A percentile compares a stretch with the other conserved stretches of the same genome.
These are phyloP conservation scores for Drosophila bocki DNA, from an alignment of 1,140 invertebrate species.

Conservation along the genomic window DNA sequence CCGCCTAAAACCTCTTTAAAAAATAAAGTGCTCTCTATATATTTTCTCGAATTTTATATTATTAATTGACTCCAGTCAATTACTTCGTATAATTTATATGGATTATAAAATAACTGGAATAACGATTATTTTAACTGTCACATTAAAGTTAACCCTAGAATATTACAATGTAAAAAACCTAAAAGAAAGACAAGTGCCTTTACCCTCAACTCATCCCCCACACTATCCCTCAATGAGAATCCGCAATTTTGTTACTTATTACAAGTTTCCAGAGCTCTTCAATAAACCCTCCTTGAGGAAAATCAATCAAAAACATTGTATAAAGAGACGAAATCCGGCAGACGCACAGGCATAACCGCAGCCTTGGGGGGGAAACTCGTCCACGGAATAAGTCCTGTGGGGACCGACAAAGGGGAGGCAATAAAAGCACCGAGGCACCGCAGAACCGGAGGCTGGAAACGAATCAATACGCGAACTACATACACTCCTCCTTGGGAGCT, in stretches of 20 bases:
- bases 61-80: too few species aligned
- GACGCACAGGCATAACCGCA: conserved; percentile 42
- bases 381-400: conserved; percentile 37
- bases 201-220: neutral
- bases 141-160: conserved; percentile 5
- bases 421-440: conserved; percentile 25
- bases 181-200: conserved; percentile 1
- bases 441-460: conserved; percentile 17
- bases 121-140: neutral
- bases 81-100: neutral
- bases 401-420: conserved; percentile 27
- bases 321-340: conserved; percentile 62
- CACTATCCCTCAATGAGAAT: conserved; percentile 14
- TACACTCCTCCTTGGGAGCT: conserved; percentile 13
- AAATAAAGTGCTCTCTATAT: neutral
- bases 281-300: conserved; percentile 43
- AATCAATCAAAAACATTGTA: conserved; percentile 75
- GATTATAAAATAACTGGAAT: neutral
- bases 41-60: too few species aligned
- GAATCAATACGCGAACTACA: conserved; percentile 48
- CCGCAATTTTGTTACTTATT: conserved; percentile 36
- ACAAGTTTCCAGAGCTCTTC: conserved; percentile 39
- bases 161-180: neutral
- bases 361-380: conserved; percentile 23
- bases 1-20: neutral